phyloP scores from a whole-genome alignment of 2,113 vertebrate genomes.

The Dasyornis broadbenti region DNA sequence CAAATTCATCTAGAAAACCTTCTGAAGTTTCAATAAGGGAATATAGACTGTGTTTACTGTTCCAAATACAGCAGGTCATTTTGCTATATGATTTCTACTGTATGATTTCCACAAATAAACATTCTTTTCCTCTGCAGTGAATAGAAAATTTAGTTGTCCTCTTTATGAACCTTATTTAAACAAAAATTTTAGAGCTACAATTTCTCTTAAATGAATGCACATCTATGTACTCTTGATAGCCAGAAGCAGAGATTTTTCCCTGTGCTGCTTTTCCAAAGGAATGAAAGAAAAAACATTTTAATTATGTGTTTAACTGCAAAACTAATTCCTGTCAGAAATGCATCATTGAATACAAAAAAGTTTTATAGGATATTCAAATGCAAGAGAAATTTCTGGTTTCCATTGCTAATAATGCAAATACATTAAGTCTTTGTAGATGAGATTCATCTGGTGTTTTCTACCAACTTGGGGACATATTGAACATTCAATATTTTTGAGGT shows the following conservation, averaged over 20 bases:
- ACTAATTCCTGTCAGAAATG: neutral
- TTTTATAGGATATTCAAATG: neutral
- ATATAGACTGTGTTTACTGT: neutral
- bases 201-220: neutral
- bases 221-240: neutral
- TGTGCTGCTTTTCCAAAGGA: neutral
- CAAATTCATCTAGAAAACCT: neutral
- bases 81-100: neutral
- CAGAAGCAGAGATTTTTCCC: neutral
- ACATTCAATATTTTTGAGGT: neutral
- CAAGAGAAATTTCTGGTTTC: neutral
- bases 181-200: neutral
- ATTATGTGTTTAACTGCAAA: neutral
- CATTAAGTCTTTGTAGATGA: neutral
- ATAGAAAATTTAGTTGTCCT: neutral
- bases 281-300: neutral
- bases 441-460: neutral
- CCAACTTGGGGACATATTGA: neutral
- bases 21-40: neutral
- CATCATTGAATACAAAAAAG: neutral
- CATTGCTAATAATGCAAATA: neutral
- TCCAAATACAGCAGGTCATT: neutral
- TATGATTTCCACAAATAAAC: conserved; percentile 9
- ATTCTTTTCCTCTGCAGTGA: neutral
- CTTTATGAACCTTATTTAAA: neutral